Conservation (phyloP, 1,140 invertebrate genomes). For the Tribolium castaneum region DNA sequence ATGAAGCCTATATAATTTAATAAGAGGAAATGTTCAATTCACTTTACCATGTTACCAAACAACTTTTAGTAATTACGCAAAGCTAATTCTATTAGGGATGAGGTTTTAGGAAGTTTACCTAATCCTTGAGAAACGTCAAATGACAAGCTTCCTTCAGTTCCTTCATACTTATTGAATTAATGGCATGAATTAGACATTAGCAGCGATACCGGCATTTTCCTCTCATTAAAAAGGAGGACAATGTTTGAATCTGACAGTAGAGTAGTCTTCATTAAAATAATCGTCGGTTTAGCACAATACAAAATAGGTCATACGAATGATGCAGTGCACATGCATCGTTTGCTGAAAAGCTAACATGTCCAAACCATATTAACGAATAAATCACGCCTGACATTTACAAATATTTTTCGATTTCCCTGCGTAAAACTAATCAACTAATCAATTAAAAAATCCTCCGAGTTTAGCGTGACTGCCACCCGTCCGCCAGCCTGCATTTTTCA, state of each 20-base stretch:
- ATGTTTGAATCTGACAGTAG: constrained; percentile 4
- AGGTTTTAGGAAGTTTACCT: constrained; percentile 34
- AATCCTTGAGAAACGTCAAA: constrained; percentile 26
- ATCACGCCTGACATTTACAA: constrained; percentile 23
- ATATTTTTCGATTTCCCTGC: constrained; percentile 9
- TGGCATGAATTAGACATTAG: constrained; percentile 10
- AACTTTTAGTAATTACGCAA: constrained; percentile 30
- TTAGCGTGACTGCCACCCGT: neutral
- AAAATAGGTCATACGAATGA: constrained; percentile 32
- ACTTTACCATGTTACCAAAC: constrained; percentile 35
- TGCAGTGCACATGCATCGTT: constrained; percentile 12
- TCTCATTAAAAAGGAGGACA: neutral
- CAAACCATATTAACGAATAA: constrained; percentile 31
- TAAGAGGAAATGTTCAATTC: constrained; percentile 28
- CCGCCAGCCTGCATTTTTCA: neutral
- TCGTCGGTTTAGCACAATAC: constrained; percentile 2
- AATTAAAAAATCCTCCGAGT: neutral
- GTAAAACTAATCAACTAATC: neutral
- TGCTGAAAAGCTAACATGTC: constrained; percentile 26
- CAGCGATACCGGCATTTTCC: neutral
- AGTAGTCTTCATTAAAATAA: constrained; percentile 18
- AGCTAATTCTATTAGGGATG: constrained; percentile 32
- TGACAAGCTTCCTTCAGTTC: constrained; percentile 7
- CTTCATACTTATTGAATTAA: constrained; percentile 20
- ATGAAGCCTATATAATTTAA: constrained; percentile 29